Percentiles rank a stretch among this genome's conserved stretches.
phyloP scores from a whole-genome alignment of 2,888 invertebrate genomes.

The Pharmacophagus antenor region DNA sequence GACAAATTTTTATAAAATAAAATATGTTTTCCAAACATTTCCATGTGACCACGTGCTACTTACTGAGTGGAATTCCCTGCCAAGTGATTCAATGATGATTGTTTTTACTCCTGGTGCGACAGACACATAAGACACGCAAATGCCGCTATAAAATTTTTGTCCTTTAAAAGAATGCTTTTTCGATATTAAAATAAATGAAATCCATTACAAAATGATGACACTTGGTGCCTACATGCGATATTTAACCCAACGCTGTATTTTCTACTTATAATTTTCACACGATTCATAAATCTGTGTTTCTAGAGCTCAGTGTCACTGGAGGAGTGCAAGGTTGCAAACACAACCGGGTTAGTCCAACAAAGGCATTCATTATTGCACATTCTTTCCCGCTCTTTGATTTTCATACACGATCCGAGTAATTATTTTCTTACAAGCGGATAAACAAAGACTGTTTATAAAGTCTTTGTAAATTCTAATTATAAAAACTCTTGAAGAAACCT shows the following conservation, averaged over 20 bases:
- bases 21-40: slow-evolving; percentile 3
- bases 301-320: slow-evolving; percentile 42
- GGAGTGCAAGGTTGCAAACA: slow-evolving; percentile 44
- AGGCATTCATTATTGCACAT: slow-evolving; percentile 31
- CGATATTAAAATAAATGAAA: too few relatives aligned
- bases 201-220: too few relatives aligned
- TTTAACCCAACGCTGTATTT: background rate
- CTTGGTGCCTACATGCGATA: too few relatives aligned
- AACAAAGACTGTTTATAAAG: slow-evolving; percentile 8
- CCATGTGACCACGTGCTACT: background rate
- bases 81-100: slow-evolving; percentile 25
- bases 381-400: slow-evolving; percentile 29
- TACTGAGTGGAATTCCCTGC: slow-evolving; percentile 23
- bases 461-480: slow-evolving; percentile 10
- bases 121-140: background rate
- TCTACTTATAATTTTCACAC: background rate
- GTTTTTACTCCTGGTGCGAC: slow-evolving; percentile 1
- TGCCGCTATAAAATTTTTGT: background rate
- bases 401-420: slow-evolving; percentile 17
- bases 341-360: slow-evolving; percentile 28
- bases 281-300: slow-evolving; percentile 37
- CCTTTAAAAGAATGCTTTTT: background rate
- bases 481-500: slow-evolving; percentile 10
- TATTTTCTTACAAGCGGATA: slow-evolving; percentile 11
- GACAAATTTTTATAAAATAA: background rate